These are phyloP conservation scores for Lophotis ruficrista DNA, from an alignment of 2,113 vertebrate genomes.

Conservation along the genomic window DNA sequence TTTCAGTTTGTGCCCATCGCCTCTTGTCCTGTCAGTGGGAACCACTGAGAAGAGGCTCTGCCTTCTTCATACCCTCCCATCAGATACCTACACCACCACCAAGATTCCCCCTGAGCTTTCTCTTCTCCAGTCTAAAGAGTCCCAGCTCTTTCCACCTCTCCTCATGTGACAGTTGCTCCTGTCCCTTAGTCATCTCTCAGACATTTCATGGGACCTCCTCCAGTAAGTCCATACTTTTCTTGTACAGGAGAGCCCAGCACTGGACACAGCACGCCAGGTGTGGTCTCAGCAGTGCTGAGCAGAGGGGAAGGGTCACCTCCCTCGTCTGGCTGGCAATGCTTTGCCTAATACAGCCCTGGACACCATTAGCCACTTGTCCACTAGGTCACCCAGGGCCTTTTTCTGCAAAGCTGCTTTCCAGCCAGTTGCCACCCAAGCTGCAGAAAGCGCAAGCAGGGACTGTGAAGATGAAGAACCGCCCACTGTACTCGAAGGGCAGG, in stretches of 20 bases:
- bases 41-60: neutral
- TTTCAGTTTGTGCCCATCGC: neutral
- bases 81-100: neutral
- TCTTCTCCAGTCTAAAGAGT: neutral
- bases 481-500: no score
- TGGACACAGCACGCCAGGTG: neutral
- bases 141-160: neutral
- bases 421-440: neutral
- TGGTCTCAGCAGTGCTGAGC: neutral
- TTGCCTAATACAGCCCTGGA: neutral
- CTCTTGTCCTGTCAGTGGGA: neutral
- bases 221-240: neutral
- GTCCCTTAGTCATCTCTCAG: neutral
- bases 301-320: neutral
- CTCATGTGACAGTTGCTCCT: neutral
- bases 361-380: neutral
- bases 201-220: neutral
- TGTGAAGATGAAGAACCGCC: no score
- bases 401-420: neutral
- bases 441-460: no score
- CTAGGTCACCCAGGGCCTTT: neutral
- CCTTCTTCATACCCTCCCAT: neutral
- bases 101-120: neutral
- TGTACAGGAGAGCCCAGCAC: neutral
- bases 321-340: fast-evolving